Evolutionary conservation across 1,140 invertebrate species (phyloP), one percentile per base, ranked within the genome.

Genomic region (Lepidurus apus): DNA sequence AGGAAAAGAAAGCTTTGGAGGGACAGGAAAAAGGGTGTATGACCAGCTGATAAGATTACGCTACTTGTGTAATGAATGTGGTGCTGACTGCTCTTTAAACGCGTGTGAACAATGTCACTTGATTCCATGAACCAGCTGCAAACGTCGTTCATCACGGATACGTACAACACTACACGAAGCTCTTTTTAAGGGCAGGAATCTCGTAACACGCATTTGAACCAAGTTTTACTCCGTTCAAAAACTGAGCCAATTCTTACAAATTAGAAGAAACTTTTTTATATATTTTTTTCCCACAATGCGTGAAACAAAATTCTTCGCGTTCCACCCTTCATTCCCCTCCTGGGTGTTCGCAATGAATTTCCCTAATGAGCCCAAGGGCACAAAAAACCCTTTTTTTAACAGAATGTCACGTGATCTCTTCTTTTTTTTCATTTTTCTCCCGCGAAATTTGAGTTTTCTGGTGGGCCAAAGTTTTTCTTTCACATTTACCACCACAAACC

Each of bases 71-170:
- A 65, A 65, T 65, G 53, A n/a, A 65, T 65, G 53, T 65, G 53
- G 17, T 65, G 53, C 53, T n/a, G 53, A 65, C 53, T 65, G 53
- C 45, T 65, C 7, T 13, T 65, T 65, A 65, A 65, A 65, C 53
- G 53, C 53, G 53, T 65, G 53, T 65, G 53, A 65, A 65, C 53
- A 65, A 65, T 65, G 53, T 65, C 53, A 65, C 21, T 65, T 65
- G 53, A 65, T n/a, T 65, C 53, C 53, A 21, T 65, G 17, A n/a
- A 21, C 53, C 53, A 65, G 53, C 53, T 65, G 53, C 53, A 65
- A 65, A 65, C 53, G 53, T 65, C 53, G 53, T 65, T 65, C n/a
- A n/a, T n/a, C n/a, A n/a, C n/a, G n/a, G n/a, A n/a, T n/a, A n/a
- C n/a, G n/a, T n/a, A n/a, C n/a, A 65, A 21, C 53, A n/a, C 21